These are phyloP conservation scores for Acromyrmex charruanus DNA, from an alignment of 1,140 invertebrate species.

Conservation along the genomic window DNA sequence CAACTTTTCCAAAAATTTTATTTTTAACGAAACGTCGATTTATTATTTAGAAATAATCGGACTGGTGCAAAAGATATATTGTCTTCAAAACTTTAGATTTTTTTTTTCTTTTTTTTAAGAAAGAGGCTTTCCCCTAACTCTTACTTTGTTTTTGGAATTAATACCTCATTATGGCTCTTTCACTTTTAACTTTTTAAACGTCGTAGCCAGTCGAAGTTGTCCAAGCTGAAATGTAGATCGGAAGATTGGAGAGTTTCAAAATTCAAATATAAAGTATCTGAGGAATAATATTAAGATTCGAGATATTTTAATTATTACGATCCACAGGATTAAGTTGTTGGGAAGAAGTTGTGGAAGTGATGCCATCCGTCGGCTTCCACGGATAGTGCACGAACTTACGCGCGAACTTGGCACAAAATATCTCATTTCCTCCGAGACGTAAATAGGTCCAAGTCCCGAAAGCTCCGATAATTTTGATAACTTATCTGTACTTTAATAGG, in stretches of 20 bases:
- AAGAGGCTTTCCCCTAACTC: neutral
- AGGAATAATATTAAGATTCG: neutral
- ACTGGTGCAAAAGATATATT: neutral
- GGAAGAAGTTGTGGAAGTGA: neutral
- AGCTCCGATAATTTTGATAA: conserved; percentile 43
- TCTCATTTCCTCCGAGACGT: conserved; percentile 10
- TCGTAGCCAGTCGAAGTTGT: neutral
- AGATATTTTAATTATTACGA: conserved; percentile 16
- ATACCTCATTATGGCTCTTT: neutral
- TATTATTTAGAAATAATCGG: neutral
- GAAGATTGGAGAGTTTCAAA: neutral
- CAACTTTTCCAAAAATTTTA: neutral
- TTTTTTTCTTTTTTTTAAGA: neutral
- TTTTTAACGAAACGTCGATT: neutral
- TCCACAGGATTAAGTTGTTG: neutral
- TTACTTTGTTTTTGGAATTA: neutral
- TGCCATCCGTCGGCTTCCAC: conserved; percentile 26
- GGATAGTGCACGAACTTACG: neutral
- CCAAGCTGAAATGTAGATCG: neutral
- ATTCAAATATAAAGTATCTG: neutral
- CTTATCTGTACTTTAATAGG: neutral
- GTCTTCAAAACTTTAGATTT: neutral
- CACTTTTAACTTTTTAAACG: neutral
- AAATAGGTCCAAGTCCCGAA: neutral
- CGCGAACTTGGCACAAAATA: conserved; percentile 6